Percentiles rank a stretch among this genome's conserved stretches.
Evolutionary conservation across 2,888 invertebrate species (phyloP).

Genomic region (Pycnomerus fuliginosus): DNA sequence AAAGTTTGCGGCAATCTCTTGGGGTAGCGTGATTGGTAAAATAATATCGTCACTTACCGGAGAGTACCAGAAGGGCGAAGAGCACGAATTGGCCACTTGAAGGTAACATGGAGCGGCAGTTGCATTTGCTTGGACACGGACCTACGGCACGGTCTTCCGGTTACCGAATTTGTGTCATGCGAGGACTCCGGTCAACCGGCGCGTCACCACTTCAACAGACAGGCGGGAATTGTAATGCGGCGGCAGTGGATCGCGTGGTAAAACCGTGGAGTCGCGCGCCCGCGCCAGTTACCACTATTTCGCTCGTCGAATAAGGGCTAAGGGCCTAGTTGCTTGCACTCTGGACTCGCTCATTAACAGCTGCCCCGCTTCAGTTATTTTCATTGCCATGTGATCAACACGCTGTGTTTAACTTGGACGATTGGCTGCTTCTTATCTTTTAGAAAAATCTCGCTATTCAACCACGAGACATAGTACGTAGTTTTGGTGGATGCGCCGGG

Average conservation of each 20-base stretch:
- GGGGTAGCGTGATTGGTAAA: too few species aligned
- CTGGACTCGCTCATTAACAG: constrained; percentile 35
- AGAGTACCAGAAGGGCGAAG: constrained; percentile 40
- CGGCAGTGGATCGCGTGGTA: constrained; percentile 44
- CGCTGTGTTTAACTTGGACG: constrained; percentile 38
- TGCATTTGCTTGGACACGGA: constrained; percentile 38
- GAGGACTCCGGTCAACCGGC: constrained; percentile 15
- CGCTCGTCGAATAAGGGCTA: constrained; percentile 3
- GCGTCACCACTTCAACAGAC: constrained; percentile 33
- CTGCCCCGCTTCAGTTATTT: constrained; percentile 28
- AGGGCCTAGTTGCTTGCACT: constrained; percentile 15
- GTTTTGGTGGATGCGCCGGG: constrained; percentile 6
- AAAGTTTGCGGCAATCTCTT: too few species aligned
- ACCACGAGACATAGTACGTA: too few species aligned
- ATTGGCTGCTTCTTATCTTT: constrained; percentile 29
- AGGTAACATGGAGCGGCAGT: constrained; percentile 42
- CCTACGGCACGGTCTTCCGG: constrained; percentile 25
- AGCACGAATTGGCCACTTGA: constrained; percentile 36
- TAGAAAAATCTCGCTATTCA: too few species aligned
- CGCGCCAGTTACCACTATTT: constrained; percentile 33
- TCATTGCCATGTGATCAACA: constrained; percentile 40
- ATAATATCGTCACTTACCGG: constrained; percentile 38
- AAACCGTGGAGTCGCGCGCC: constrained; percentile 36
- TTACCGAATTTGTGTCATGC: constrained; percentile 21
- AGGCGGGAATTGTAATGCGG: constrained; percentile 46